Evolutionary conservation across 2,797 vertebrate species (phyloP), one percentile per base, ranked within the genome.

Genomic region (Rhadinocentrus ornatus): DNA sequence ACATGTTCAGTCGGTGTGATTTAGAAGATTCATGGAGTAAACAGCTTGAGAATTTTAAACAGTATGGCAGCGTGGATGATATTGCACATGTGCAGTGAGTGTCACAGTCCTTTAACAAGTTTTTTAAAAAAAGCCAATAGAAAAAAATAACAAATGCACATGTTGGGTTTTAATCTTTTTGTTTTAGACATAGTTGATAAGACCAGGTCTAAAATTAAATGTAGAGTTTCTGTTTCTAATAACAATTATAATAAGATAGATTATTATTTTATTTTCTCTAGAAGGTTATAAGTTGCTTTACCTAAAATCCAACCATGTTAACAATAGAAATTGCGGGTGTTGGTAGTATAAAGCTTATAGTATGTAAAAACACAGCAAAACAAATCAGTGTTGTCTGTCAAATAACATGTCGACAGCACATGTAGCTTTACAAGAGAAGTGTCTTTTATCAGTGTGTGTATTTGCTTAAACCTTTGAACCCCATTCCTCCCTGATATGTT

Each of bases 391-490:
- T 32, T 34, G 24, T 79, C 31, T 39, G 29, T 69, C 46, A 69
- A 55, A 37, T 46, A 13, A 75, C 62, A 55, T 81, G 73, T 48
- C 71, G 66, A 80, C 66, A 80, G 60, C 61, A 44, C 3, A 52
- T 48, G 16, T 57, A 48, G 16, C 37, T 62, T 55, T 7, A 52
- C 24, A 39, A 41, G 53, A 34, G 58, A 77, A 35, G 54, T 52
- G 8, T 31, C 62, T 58, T 4, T 73, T 53, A 70, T 57, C 50
- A 66, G 50, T 55, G 12, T 27, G 27, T 15, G 4, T 62, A 31
- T 68, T 81, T 73, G 73, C 27, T 53, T 71, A 67, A 78, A 58
- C 41, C 37, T 65, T 32, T 67, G 37, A 64, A 68, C 52, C 4
- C 3, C 22, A 44, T 58, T 35, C 63, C 5, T 16, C 4, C 4